Conservation (phyloP, 1,140 invertebrate species). For the Trichonephila clavata region DNA sequence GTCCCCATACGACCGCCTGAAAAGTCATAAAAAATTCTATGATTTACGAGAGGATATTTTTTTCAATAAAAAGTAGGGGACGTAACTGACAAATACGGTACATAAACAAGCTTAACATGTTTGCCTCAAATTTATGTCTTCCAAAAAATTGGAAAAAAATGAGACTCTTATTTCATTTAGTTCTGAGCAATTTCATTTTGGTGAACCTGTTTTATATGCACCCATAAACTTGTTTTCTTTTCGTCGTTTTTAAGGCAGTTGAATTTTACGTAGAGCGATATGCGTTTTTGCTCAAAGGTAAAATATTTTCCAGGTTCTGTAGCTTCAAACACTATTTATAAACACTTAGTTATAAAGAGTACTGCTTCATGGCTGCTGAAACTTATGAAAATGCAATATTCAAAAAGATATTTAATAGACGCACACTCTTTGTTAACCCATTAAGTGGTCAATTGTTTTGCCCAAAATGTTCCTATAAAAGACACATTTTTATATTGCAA, state of each 20-base stretch:
- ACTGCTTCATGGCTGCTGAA: background rate
- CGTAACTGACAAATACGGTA: conserved; percentile 40
- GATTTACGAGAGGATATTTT: conserved; percentile 19
- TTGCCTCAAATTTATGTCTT: conserved; percentile 34
- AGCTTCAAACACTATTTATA: background rate
- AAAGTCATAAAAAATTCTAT: conserved; percentile 27
- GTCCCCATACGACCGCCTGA: background rate
- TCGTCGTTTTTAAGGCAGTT: background rate
- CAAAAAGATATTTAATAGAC: no score
- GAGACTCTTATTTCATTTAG: conserved; percentile 32
- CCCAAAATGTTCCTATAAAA: no score
- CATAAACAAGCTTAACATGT: conserved; percentile 61
- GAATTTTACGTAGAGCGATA: background rate
- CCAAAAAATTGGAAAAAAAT: background rate
- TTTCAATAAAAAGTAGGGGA: conserved; percentile 1
- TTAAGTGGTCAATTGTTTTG: no score
- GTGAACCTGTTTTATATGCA: background rate
- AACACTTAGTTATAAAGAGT: background rate
- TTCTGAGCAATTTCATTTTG: conserved; percentile 40
- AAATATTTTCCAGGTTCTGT: background rate
- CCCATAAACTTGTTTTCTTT: conserved; percentile 24
- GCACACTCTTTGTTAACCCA: no score
- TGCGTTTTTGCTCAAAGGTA: background rate
- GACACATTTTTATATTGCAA: no score
- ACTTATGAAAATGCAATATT: background rate